Evolutionary conservation across 2,797 vertebrate genomes (phyloP), one percentile per base, ranked within the genome.

Genomic region (Euthynnus affinis): DNA sequence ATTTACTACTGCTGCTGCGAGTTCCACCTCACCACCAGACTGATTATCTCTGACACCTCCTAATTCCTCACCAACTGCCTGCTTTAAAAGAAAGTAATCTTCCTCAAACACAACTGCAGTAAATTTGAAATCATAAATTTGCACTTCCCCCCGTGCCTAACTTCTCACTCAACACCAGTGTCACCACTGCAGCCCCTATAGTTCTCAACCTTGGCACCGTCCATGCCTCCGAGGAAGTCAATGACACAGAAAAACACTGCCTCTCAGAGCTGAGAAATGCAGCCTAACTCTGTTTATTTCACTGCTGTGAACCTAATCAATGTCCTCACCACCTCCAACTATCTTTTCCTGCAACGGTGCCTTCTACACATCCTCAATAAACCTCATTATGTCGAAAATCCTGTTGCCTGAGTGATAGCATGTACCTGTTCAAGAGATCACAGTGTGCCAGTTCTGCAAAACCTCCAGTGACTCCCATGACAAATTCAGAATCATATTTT

Each of bases 51-150:
- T 71, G 79, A 87, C 80, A 73, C 80, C 65, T 81, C 72, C 63
- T 91, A 90, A 92, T 92, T 91, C 91, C 87, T 86, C 82, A 68
- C 85, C 93, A 91, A 92, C 82, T 91, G 89, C 82, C 84, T 81
- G 60, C 85, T 76, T 89, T 81, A 88, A 85, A 73, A 80, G 72
- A 78, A 80, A 74, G 64, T 84, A 90, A 92, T 90, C 87, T 88
- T 79, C 70, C 60, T 71, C 87, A 86, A 88, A 92, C 84, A 85
- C 80, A 65, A 77, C 71, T 66, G 65, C 71, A 76, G 64, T 89
- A 86, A 76, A 89, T 90, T 27, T 65, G 1, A 87, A 79, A 85
- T 81, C 75, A 77, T 84, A 86, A 74, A 89, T 79, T 78, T 59
- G n/a, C 69, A 32, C 55, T 61, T 73, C 53, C 34, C 23, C 69